These are phyloP conservation scores for Gallinago media DNA, from an alignment of 2,113 vertebrate genomes.

Conservation along the genomic window DNA sequence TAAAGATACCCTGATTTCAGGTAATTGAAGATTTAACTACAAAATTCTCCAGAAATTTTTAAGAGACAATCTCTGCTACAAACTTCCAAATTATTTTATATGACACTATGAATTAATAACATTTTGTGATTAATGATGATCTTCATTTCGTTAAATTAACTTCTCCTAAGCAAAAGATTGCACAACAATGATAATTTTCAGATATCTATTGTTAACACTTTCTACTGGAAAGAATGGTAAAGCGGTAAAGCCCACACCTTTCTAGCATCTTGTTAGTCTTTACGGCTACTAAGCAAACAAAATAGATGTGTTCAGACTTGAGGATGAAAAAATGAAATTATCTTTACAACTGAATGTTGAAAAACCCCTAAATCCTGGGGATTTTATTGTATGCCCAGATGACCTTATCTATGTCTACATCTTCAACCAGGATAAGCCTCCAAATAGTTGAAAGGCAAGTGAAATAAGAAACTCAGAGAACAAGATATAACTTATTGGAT, in stretches of 20 bases:
- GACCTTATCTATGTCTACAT: neutral
- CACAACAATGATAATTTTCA: neutral
- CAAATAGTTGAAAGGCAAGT: neutral
- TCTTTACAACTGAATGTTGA: neutral
- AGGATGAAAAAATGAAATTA: neutral
- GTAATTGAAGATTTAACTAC: neutral
- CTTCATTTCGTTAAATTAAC: neutral
- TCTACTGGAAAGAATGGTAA: neutral
- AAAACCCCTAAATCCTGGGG: neutral
- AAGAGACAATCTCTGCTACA: neutral
- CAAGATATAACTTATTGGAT: neutral
- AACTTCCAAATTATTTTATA: neutral
- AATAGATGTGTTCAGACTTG: neutral
- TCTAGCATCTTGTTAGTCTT: neutral
- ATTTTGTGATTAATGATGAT: neutral
- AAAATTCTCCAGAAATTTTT: neutral
- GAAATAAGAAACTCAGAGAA: neutral
- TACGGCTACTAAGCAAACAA: neutral
- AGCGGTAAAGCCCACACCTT: neutral
- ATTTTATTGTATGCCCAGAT: neutral
- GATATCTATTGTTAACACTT: neutral
- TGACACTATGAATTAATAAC: neutral
- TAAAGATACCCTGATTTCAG: neutral
- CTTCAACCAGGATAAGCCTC: neutral
- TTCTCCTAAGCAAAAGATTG: neutral